Percentiles rank a stretch among this genome's conserved stretches.
Evolutionary conservation across 2,113 vertebrate species (phyloP).

Genomic region (Cryptotis parvus): DNA sequence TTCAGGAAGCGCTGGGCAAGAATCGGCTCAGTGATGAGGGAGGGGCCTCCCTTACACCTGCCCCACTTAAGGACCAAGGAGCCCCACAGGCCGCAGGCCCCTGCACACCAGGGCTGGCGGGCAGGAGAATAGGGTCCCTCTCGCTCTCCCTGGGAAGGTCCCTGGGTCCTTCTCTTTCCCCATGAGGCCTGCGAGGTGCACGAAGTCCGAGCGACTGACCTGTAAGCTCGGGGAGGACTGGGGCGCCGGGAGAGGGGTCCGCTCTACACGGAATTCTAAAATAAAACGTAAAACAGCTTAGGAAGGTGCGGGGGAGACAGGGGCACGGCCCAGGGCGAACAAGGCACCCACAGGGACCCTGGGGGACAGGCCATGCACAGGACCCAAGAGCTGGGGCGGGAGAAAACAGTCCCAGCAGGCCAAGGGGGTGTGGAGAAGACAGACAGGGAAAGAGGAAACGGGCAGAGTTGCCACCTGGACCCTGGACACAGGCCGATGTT

Average conservation of each 20-base stretch:
- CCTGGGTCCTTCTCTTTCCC: conserved; percentile 82
- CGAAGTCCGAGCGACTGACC: conserved; percentile 93
- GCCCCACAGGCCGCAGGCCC: conserved; percentile 19
- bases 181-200: conserved; percentile 90
- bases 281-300: conserved; percentile 94
- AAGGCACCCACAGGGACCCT: conserved; percentile 64
- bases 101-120: background rate
- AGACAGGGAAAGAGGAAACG: background rate
- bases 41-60: conserved; percentile 63
- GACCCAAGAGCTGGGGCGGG: conserved; percentile 56
- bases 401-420: background rate
- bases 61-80: conserved; percentile 60
- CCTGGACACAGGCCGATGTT: conserved; percentile 15
- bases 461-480: conserved; percentile 80
- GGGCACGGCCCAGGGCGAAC: conserved; percentile 71
- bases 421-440: background rate
- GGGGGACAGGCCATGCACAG: conserved; percentile 74
- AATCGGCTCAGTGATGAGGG: conserved; percentile 65
- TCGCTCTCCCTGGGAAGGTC: conserved; percentile 67
- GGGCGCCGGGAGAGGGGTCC: conserved; percentile 99
- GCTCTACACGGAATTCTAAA: conserved; percentile 99
- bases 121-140: conserved; percentile 56
- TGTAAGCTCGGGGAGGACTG: conserved; percentile 99
- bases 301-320: conserved; percentile 77
- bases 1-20: conserved; percentile 43